phyloP scores from a whole-genome alignment of 2,797 vertebrate species.

The Myioborus melanocephalus region DNA sequence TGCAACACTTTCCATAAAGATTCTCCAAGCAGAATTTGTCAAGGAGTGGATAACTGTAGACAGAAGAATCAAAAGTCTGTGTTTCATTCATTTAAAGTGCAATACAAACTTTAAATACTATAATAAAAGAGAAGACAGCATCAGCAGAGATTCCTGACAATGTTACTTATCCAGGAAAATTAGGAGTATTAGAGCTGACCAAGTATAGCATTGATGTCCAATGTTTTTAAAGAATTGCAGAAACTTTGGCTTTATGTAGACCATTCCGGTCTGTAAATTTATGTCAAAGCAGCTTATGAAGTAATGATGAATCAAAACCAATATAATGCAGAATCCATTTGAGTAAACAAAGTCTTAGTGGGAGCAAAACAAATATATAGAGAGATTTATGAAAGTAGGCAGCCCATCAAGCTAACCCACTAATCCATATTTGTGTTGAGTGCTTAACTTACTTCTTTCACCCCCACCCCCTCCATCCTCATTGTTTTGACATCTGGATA shows the following conservation, averaged over 20 bases:
- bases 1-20: neutral
- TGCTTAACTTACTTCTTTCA: neutral
- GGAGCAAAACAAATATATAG: neutral
- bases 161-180: neutral
- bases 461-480: rapidly evolving
- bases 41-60: neutral
- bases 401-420: neutral
- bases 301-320: neutral
- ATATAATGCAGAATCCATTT: neutral
- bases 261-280: neutral
- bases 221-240: neutral
- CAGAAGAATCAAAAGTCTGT: neutral
- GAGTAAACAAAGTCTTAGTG: neutral
- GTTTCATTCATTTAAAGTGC: neutral
- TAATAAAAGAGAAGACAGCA: neutral
- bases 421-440: neutral
- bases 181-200: neutral
- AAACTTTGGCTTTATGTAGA: neutral
- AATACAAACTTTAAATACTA: neutral
- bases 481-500: neutral
- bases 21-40: neutral
- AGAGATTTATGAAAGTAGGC: neutral
- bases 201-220: neutral
- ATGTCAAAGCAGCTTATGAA: neutral
- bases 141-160: neutral